Evolutionary conservation across 2,888 invertebrate species (phyloP).

Genomic region (Lepas anatifera): DNA sequence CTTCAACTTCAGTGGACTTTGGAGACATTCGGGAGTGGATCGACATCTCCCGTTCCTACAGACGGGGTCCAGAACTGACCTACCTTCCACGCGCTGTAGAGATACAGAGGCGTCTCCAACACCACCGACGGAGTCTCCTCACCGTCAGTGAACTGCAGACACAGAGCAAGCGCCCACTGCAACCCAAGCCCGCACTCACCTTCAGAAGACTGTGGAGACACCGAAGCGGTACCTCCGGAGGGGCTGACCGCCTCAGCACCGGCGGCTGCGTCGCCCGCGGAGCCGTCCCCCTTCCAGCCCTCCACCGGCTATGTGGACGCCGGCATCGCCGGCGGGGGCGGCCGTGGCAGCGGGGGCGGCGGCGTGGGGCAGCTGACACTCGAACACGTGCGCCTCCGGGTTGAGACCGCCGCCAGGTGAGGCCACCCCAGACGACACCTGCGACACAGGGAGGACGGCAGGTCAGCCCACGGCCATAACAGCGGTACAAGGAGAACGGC

Average conservation of each 20-base stretch:
- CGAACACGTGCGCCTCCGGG: constrained; percentile 36
- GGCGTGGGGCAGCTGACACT: constrained; percentile 30
- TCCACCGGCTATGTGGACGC: constrained; percentile 23
- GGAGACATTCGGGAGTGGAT: too few relatives aligned
- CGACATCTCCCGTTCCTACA: too few relatives aligned
- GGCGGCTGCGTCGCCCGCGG: constrained; percentile 37
- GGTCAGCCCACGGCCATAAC: background rate
- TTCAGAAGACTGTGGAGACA: background rate
- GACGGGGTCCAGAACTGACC: too few relatives aligned
- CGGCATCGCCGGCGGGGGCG: constrained; percentile 24
- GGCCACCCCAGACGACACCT: constrained; percentile 25
- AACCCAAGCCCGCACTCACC: too few relatives aligned
- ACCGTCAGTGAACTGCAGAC: too few relatives aligned
- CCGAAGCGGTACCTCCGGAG: background rate
- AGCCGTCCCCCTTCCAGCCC: constrained; percentile 18
- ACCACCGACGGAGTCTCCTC: too few relatives aligned
- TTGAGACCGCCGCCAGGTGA: constrained; percentile 27
- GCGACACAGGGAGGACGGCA: constrained; percentile 24
- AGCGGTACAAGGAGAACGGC: too few relatives aligned
- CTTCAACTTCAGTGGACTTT: too few relatives aligned
- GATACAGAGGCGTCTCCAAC: too few relatives aligned
- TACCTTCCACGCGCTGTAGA: too few relatives aligned
- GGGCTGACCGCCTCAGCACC: constrained; percentile 32
- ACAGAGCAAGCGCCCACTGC: too few relatives aligned
- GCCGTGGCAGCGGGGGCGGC: constrained; percentile 26